Evolutionary conservation across 2,888 invertebrate genomes (phyloP).

Genomic region (Petrolisthes manimaculis): DNA sequence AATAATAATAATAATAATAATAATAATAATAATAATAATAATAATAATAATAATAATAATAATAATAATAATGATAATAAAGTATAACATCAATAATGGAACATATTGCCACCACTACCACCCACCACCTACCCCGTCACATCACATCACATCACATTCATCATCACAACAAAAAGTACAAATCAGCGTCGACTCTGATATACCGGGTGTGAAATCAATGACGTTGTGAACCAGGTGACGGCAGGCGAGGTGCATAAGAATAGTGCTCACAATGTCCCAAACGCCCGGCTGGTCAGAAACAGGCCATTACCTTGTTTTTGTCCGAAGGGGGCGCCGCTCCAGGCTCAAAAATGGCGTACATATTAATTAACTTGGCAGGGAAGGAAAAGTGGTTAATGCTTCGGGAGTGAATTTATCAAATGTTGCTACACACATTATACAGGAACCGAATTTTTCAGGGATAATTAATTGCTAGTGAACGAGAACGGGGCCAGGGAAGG

Average conservation of each 20-base stretch:
- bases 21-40: too few species aligned
- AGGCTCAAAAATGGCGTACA: constrained; percentile 31
- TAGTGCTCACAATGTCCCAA: not conserved
- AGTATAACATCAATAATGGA: too few species aligned
- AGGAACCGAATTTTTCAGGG: constrained; percentile 40
- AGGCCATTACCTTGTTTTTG: constrained; percentile 24
- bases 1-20: too few species aligned
- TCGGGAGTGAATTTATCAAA: constrained; percentile 41
- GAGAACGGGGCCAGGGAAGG: constrained; percentile 25
- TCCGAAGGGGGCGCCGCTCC: constrained; percentile 23
- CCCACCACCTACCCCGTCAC: too few species aligned
- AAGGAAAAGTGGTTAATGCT: constrained; percentile 42
- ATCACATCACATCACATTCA: too few species aligned
- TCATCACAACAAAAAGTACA: too few species aligned
- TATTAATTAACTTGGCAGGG: constrained; percentile 42
- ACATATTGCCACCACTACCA: too few species aligned
- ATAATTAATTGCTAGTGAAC: constrained; percentile 31
- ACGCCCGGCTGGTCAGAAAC: constrained; percentile 21
- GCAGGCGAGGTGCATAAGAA: not conserved
- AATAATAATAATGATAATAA: too few species aligned
- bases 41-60: too few species aligned
- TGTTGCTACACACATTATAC: constrained; percentile 39
- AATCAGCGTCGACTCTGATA: not conserved
- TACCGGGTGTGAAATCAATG: not conserved
- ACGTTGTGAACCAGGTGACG: not conserved